Evolutionary conservation across 2,888 invertebrate genomes (phyloP), one percentile per base, ranked within the genome.

Genomic region (Tetanocera ferruginea): DNA sequence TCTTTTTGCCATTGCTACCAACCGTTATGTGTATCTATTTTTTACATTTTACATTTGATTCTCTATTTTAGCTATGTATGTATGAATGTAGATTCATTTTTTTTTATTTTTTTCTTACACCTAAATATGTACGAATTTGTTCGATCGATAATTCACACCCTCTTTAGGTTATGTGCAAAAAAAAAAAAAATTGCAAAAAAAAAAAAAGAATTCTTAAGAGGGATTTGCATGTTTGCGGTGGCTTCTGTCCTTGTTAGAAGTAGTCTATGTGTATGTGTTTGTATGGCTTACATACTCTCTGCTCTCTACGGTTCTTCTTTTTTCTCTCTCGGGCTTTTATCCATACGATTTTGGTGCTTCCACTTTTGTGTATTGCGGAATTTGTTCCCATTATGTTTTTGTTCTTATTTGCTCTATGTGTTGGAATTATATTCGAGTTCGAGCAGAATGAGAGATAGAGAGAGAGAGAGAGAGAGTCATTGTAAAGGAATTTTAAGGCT

Each of bases 111-210:
- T 34, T 19, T 43, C 19, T 31, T 57, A 14, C 37, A 31, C 9
- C 72, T 37, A n/a, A 57, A 57, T 57, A 31, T 72, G 60, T 72
- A 37, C 14, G 19, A 34, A 67, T 37, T 19, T 67, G 37, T 37
- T 67, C 67, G 67, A 67, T 67, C 67, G 67, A 67, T 67, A 67
- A 37, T 67, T 67, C 67, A 37, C 67, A 67, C 67, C 67, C 67
- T 67, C 67, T 67, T 67, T 19, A 43, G 6, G 25, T 3, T 43
- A 43, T 43, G 43, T 43, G 43, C 43, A 43, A 43, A 43, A 43
- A 43, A 43, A 37, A 37, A 1, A 3, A 11, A 11, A 11, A 11
- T 43, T n/a, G n/a, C n/a, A 43, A 37, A 37, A 1, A 3, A 11
- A 11, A 11, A 11, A 11, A 11, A 37, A 37, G 8, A 37, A 2